A percentile compares a stretch with the other conserved stretches of the same genome.
phyloP scores from a whole-genome alignment of 2,113 vertebrate species.

The Engraulis encrasicolus region DNA sequence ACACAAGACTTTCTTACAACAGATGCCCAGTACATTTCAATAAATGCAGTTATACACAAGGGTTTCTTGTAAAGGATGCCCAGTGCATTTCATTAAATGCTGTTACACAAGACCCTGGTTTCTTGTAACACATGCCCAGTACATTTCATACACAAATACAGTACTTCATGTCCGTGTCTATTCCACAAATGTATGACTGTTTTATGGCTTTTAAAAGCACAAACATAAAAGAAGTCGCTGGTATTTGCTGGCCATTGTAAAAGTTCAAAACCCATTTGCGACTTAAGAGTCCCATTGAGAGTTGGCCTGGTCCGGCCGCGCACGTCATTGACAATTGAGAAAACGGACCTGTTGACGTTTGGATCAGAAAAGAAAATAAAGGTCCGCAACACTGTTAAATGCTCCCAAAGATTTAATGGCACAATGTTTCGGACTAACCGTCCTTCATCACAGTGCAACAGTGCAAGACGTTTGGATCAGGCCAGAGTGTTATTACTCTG shows the following conservation, averaged over 20 bases:
- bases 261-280: not conserved
- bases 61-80: not conserved
- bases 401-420: no score
- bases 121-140: not conserved
- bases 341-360: no score
- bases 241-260: not conserved
- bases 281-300: not conserved
- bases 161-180: not conserved
- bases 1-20: not conserved
- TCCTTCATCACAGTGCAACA: not conserved
- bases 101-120: not conserved
- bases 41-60: not conserved
- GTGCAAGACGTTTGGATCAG: no score
- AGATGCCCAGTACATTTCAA: not conserved
- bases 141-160: not conserved
- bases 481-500: not conserved
- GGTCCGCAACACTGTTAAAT: no score
- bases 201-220: not conserved
- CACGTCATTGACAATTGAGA: no score
- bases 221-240: not conserved
- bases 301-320: not conserved
- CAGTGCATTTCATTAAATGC: not conserved
- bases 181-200: not conserved
- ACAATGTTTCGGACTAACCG: no score
- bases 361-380: no score